phyloP scores from a whole-genome alignment of 2,113 vertebrate species.

The Limanda limanda region DNA sequence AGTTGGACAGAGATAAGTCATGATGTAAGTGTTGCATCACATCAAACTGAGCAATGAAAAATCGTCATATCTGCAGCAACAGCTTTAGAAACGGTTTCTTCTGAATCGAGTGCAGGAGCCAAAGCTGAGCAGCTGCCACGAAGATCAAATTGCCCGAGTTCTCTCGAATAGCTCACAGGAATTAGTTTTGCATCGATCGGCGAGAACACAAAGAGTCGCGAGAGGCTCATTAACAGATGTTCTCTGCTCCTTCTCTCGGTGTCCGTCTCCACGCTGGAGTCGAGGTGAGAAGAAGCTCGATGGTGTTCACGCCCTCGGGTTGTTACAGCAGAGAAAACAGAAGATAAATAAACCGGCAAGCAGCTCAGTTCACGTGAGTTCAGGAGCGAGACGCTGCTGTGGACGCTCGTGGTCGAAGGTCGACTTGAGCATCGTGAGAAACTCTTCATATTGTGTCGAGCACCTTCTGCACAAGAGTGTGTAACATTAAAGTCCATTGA shows the following conservation, averaged over 20 bases:
- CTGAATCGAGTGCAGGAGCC: too few relatives aligned
- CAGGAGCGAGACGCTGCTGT: neutral
- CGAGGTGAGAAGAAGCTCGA: neutral
- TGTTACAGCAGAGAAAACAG: too few relatives aligned
- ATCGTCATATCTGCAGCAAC: too few relatives aligned
- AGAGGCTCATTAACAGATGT: neutral
- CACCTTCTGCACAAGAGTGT: too few relatives aligned
- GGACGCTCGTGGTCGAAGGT: neutral
- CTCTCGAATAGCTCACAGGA: neutral
- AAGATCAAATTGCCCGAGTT: too few relatives aligned
- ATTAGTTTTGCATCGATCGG: neutral
- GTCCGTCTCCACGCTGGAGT: neutral
- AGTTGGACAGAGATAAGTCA: neutral
- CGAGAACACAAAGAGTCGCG: neutral
- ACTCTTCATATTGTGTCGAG: too few relatives aligned
- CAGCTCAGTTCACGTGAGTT: neutral
- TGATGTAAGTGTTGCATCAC: too few relatives aligned
- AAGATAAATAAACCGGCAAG: neutral
- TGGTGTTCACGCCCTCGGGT: neutral
- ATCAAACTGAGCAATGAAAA: too few relatives aligned
- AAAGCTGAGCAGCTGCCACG: too few relatives aligned
- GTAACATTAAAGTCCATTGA: too few relatives aligned
- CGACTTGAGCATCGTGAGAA: neutral
- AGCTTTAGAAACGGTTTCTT: too few relatives aligned
- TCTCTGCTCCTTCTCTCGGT: neutral